phyloP scores from a whole-genome alignment of 2,888 invertebrate species.

The Chrysotoxum bicinctum region DNA sequence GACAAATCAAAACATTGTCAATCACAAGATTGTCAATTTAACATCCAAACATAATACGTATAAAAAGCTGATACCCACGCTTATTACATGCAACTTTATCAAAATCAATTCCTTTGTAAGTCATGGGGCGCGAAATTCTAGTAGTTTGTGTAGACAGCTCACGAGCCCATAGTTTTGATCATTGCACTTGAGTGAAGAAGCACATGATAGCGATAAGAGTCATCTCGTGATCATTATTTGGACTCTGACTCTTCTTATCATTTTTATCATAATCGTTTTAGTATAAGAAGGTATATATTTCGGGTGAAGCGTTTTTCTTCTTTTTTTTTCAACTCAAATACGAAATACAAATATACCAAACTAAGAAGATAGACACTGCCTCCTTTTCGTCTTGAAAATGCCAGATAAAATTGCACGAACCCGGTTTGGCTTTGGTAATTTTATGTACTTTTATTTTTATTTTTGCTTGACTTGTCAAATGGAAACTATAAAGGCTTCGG shows the following conservation, averaged over 20 bases:
- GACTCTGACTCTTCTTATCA: slow-evolving; percentile 58
- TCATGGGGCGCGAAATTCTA: background rate
- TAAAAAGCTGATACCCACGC: background rate
- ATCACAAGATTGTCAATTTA: no score
- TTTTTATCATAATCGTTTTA: slow-evolving; percentile 16
- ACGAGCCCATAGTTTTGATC: slow-evolving; percentile 24
- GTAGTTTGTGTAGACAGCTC: background rate
- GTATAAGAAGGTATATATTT: background rate
- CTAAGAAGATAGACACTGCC: background rate
- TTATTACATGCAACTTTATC: background rate
- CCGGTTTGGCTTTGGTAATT: background rate
- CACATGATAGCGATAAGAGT: slow-evolving; percentile 49
- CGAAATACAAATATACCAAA: background rate
- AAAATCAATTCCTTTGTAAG: background rate
- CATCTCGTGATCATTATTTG: slow-evolving; percentile 57
- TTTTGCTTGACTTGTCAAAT: no score
- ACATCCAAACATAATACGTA: no score
- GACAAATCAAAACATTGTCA: background rate
- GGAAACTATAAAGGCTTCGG: background rate
- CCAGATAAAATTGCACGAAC: slow-evolving; percentile 5
- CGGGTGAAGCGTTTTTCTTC: background rate
- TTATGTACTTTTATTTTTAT: no score
- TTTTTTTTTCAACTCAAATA: background rate
- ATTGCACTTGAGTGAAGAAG: slow-evolving; percentile 30
- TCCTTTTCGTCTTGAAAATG: slow-evolving; percentile 5